Evolutionary conservation across 2,113 vertebrate genomes (phyloP).

Genomic region (Plotosus lineatus): DNA sequence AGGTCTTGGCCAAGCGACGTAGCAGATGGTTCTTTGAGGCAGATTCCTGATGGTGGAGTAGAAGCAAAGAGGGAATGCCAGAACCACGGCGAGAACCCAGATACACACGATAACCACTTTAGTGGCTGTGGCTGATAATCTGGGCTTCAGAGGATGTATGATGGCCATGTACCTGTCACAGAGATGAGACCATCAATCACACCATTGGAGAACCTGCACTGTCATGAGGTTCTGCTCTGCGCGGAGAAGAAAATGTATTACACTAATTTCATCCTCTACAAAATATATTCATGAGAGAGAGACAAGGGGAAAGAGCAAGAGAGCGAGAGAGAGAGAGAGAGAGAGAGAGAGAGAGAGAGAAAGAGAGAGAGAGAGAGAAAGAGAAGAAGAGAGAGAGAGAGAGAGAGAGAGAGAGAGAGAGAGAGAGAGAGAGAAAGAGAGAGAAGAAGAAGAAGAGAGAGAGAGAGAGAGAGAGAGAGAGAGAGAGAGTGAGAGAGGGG

Average conservation of each 20-base stretch:
- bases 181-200: neutral
- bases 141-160: constrained; percentile 83
- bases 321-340: neutral
- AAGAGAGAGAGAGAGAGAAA: too few species aligned
- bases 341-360: neutral
- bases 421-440: neutral
- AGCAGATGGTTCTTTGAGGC: constrained; percentile 80
- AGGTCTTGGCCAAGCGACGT: constrained; percentile 81
- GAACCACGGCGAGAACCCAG: constrained; percentile 80
- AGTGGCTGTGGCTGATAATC: constrained; percentile 81
- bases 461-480: neutral
- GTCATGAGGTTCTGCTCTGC: neutral
- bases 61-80: constrained; percentile 83
- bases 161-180: constrained; percentile 82
- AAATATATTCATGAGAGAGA: neutral
- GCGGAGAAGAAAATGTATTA: neutral
- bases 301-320: neutral
- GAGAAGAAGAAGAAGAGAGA: neutral
- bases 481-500: too few species aligned
- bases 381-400: too few species aligned
- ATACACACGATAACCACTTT: constrained; percentile 82
- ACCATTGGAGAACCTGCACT: neutral
- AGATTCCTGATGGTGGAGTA: constrained; percentile 80
- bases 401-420: neutral
- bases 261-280: constrained; percentile 3